Conservation (phyloP, 2,888 invertebrate genomes). For the Acanthoscelides obtectus region DNA sequence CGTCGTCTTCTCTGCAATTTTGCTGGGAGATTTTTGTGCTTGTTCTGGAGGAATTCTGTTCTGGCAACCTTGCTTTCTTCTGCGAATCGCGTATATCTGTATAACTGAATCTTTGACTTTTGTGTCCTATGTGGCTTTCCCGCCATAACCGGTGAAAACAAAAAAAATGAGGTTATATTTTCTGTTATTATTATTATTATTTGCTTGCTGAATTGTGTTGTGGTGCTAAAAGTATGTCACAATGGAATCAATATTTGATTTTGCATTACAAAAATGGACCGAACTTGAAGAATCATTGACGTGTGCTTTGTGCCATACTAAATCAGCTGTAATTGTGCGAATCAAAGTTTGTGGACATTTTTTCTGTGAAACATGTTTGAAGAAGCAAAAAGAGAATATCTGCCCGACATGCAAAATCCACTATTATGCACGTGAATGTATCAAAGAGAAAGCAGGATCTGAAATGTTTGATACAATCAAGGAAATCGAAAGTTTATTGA, state of each 20-base stretch:
- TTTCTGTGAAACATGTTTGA: slow-evolving; percentile 27
- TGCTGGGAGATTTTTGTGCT: too few species aligned
- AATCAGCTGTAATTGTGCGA: slow-evolving; percentile 13
- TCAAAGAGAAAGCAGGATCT: background rate
- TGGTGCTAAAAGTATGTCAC: background rate
- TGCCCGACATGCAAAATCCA: slow-evolving; percentile 29
- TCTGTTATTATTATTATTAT: too few species aligned
- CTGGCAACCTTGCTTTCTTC: too few species aligned
- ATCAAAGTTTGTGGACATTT: slow-evolving; percentile 32
- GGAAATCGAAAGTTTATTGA: background rate
- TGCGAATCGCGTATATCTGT: too few species aligned
- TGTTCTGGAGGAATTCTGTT: too few species aligned
- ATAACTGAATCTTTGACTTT: too few species aligned
- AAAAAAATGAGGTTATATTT: too few species aligned
- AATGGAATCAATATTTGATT: background rate
- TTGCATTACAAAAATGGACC: background rate
- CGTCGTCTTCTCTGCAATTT: too few species aligned
- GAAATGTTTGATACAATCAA: background rate
- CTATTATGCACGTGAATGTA: slow-evolving; percentile 10
- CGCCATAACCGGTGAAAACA: background rate
- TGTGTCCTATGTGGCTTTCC: too few species aligned
- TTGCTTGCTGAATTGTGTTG: too few species aligned
- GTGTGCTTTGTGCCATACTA: slow-evolving; percentile 15
- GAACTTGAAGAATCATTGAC: slow-evolving; percentile 13
- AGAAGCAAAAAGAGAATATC: slow-evolving; percentile 13